Evolutionary conservation across 2,797 vertebrate species (phyloP), one percentile per base, ranked within the genome.

Genomic region (Spizella passerina): DNA sequence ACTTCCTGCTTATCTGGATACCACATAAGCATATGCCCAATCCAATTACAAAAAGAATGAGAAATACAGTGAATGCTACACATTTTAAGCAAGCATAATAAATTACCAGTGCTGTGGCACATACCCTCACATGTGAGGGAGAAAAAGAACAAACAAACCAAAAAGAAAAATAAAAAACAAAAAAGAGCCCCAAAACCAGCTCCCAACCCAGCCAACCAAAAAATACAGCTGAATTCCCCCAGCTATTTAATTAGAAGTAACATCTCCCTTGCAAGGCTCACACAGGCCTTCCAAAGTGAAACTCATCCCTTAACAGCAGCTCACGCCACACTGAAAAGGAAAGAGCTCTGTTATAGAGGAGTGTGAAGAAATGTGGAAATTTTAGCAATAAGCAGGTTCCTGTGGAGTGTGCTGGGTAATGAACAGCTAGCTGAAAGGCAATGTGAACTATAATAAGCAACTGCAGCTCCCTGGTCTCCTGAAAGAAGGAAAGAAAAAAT

Each of bases 1-100:
- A 97, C 89, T 98, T 98, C 98, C 98, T 98, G 97, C 94, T 96
- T 95, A 93, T 72, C 66, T 93, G 84, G 93, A 98, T 98, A 81
- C 97, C 98, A 87, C 92, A 94, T 94, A 97, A 95, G 93, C 97
- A 98, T 94, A 95, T 98, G 98, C 96, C 97, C 86, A 92, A 63
- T 96, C 94, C 75, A 96, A 96, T 98, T 97, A 98, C 46, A 56
- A 94, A 72, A 86, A 96, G 56, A 93, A 84, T 63, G 82, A 93
- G 68, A 95, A 95, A 91, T 30, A 41, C 52, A 86, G 76, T 90
- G 82, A 76, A 86, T 22, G 59, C 72, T 97, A 90, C 85, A 86
- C 64, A 90, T 92, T 93, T 90, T 70, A 93, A 93, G 34, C 72
- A 82, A 86, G 83, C 69, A 64, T 83, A 75, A 65, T 44, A 89